Evolutionary conservation across 2,113 vertebrate species (phyloP).

Genomic region (Cranoglanis bouderius): DNA sequence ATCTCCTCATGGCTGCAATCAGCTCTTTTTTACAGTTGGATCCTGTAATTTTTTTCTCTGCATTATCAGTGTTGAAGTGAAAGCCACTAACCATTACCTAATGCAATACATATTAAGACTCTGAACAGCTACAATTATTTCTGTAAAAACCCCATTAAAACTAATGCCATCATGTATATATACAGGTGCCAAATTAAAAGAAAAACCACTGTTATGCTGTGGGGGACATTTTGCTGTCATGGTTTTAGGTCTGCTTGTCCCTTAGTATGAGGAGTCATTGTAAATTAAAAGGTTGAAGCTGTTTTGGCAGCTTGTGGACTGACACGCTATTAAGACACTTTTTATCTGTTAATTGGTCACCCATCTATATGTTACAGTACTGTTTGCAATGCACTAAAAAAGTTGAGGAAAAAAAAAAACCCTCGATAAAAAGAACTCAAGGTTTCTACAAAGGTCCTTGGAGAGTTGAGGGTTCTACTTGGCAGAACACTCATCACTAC

Average conservation of each 20-base stretch:
- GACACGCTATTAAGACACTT: background rate
- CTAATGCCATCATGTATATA: background rate
- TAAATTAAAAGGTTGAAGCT: background rate
- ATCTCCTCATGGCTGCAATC: background rate
- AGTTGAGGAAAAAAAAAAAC: too few species aligned
- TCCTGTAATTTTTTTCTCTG: too few species aligned
- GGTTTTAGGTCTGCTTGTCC: background rate
- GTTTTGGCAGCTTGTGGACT: background rate
- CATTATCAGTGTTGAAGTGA: background rate
- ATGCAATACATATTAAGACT: background rate
- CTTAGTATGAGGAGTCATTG: background rate
- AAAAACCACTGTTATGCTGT: background rate
- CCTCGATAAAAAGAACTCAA: too few species aligned
- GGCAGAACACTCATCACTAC: too few species aligned
- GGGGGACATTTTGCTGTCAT: background rate
- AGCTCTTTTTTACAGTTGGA: background rate
- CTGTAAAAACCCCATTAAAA: background rate
- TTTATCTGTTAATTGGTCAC: background rate
- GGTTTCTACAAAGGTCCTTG: too few species aligned
- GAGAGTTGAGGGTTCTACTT: too few species aligned
- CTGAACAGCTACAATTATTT: background rate
- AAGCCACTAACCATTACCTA: background rate
- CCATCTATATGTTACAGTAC: too few species aligned
- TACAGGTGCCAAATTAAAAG: background rate
- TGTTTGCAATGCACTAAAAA: too few species aligned